Evolutionary conservation across 2,888 invertebrate genomes (phyloP), one percentile per base, ranked within the genome.

Genomic region (Tenthredo livida): DNA sequence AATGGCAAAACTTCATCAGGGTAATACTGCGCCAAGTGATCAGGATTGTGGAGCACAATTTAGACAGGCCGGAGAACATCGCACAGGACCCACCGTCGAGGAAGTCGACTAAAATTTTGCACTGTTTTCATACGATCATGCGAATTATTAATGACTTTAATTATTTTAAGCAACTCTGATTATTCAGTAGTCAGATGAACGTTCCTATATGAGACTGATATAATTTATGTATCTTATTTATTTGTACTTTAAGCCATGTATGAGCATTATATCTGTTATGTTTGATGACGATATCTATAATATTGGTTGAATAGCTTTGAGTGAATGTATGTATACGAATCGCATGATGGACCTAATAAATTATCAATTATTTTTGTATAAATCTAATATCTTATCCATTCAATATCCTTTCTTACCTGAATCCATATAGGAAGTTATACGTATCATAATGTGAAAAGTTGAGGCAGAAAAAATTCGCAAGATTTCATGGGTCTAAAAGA

Each of bases 51-150:
- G 89, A n/a, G 88, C 84, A 85, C 91, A 88, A 87, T 90, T 87
- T 86, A 87, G 89, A 85, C 91, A 89, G 89, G 91, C 70, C 88
- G 94, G 87, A 89, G 93, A 70, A 88, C 94, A 91, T 83, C 91
- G 94, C 21, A 92, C 92, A 2, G 96, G 95, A 0, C 96, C 96
- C 15, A 96, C 96, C 78, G 96, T 97, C 67, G 96, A 96, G 90
- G 96, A 97, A 94, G 94, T 97, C 67, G 96, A 97, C 91, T 96
- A 94, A 89, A 87, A 40, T 43, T 25, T 25, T 47, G 0, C n/a
- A 47, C 67, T 29, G 2, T 15, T 21, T 10, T 15, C 2, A 47
- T 40, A 21, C 17, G 72, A 73, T 15, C 12, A 25, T 5, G 40
- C 21, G 10, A 73, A 47, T 47, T 47, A 43, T 73, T 21, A 15